These are phyloP conservation scores for Phalloptychus januarius DNA, from an alignment of 2,797 vertebrate species.

Conservation along the genomic window DNA sequence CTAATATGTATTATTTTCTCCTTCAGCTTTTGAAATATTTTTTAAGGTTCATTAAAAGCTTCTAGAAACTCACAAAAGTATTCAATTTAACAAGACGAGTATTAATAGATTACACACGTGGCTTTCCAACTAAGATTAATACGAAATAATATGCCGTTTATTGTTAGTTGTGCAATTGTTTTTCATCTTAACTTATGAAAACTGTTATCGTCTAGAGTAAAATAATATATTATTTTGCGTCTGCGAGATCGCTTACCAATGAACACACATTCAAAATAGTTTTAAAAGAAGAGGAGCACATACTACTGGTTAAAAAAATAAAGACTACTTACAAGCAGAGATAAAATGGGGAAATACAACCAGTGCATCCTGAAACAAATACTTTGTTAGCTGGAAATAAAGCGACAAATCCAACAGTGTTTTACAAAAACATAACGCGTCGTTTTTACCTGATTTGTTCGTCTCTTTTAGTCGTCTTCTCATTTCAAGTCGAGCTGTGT, in stretches of 20 bases:
- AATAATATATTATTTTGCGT: neutral
- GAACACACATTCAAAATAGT: neutral
- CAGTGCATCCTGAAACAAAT: slow-evolving; percentile 72
- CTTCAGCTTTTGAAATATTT: neutral
- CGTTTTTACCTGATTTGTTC: slow-evolving; percentile 48
- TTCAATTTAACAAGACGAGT: neutral
- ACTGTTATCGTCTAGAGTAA: neutral
- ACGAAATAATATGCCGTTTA: too few species aligned
- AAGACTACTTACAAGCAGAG: slow-evolving; percentile 66
- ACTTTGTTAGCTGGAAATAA: neutral
- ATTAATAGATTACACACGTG: too few species aligned
- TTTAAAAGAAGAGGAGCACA: neutral
- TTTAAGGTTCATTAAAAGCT: neutral
- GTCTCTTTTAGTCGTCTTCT: slow-evolving; percentile 45
- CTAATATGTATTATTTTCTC: neutral
- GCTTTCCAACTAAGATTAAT: neutral
- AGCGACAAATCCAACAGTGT: neutral
- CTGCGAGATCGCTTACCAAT: neutral
- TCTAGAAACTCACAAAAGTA: neutral
- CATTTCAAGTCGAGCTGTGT: slow-evolving; percentile 46
- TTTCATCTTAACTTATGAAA: neutral
- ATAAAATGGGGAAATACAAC: slow-evolving; percentile 43
- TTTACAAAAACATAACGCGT: neutral
- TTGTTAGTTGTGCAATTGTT: neutral
- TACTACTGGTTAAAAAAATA: neutral